Evolutionary conservation across 2,888 invertebrate species (phyloP).

Genomic region (Plebejus melissa): DNA sequence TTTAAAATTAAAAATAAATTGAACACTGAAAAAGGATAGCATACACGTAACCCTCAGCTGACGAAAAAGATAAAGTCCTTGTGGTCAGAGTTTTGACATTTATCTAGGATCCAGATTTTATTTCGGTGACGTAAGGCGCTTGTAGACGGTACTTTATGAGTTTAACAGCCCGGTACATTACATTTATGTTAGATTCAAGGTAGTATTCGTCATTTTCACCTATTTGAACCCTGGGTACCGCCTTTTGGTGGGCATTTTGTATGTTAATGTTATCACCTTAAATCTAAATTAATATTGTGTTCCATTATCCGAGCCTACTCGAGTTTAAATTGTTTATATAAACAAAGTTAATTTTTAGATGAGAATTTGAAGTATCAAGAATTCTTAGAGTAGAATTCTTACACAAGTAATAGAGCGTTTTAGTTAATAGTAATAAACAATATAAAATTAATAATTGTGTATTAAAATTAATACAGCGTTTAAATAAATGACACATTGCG

Average conservation of each 20-base stretch:
- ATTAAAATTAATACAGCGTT: neutral
- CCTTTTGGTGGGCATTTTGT: conserved; percentile 12
- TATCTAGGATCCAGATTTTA: conserved; percentile 16
- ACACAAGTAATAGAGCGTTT: too few relatives aligned
- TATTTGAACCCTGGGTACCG: neutral
- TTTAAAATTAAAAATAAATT: too few relatives aligned
- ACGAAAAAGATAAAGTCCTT: neutral
- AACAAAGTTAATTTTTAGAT: neutral
- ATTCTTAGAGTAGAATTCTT: neutral
- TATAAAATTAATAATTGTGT: neutral
- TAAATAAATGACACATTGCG: conserved; percentile 1
- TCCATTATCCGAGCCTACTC: neutral
- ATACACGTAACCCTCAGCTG: neutral
- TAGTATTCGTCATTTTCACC: conserved; percentile 22
- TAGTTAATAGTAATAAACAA: too few relatives aligned
- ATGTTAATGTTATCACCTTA: neutral
- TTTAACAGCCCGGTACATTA: neutral
- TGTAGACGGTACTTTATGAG: conserved; percentile 14
- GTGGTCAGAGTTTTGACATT: conserved; percentile 18
- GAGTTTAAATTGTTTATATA: neutral
- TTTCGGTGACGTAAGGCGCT: conserved; percentile 15
- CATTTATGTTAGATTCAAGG: conserved; percentile 15
- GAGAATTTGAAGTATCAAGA: neutral
- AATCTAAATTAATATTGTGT: neutral
- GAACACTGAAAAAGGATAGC: neutral